Evolutionary conservation across 2,888 invertebrate species (phyloP).

Genomic region (Eumerus sabulonum): DNA sequence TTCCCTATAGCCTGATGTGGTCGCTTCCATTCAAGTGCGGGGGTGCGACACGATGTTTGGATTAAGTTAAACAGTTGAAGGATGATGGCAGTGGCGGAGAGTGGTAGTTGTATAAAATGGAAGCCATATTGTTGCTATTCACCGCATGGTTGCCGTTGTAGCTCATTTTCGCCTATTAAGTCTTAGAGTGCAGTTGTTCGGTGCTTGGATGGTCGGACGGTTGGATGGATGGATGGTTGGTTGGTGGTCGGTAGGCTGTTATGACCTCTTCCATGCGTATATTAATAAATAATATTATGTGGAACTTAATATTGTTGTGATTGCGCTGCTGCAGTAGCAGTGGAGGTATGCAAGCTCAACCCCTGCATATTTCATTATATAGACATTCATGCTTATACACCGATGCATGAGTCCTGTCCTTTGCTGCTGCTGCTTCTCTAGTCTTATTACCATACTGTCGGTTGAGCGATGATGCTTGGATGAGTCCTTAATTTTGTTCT

Average conservation of each 20-base stretch:
- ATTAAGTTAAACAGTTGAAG: constrained; percentile 22
- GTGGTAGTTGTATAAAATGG: constrained; percentile 55
- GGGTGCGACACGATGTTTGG: no score
- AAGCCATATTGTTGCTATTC: constrained; percentile 68
- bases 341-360: constrained; percentile 1
- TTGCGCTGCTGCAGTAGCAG: constrained; percentile 42
- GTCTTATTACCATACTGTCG: constrained; percentile 45
- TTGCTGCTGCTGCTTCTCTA: constrained; percentile 22
- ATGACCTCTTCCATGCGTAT: constrained; percentile 65
- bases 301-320: constrained; percentile 68
- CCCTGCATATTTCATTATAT: neutral
- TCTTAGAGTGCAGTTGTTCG: constrained; percentile 61
- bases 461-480: constrained; percentile 52
- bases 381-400: constrained; percentile 9
- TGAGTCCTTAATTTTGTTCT: constrained; percentile 62
- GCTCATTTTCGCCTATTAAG: constrained; percentile 68
- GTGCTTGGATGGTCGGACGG: constrained; percentile 18
- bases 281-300: constrained; percentile 68
- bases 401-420: constrained; percentile 61
- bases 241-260: constrained; percentile 51
- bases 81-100: neutral
- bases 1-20: no score
- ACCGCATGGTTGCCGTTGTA: constrained; percentile 65
- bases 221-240: constrained; percentile 49
- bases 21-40: no score